Evolutionary conservation across 1,140 invertebrate species (phyloP).

Genomic region (Reticulitermes speratus): DNA sequence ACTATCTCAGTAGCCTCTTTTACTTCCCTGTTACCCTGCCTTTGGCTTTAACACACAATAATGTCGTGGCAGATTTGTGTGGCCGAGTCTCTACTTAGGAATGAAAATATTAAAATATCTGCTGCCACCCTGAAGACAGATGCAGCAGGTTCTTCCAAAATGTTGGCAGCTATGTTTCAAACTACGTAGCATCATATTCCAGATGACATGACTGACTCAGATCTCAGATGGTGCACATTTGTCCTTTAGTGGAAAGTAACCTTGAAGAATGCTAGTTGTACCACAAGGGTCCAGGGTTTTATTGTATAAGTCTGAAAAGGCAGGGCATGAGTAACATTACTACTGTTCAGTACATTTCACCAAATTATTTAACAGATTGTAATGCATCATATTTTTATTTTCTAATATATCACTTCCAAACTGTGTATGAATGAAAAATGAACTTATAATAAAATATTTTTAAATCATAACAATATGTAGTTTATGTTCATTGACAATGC

Average conservation of each 20-base stretch:
- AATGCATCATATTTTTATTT: neutral
- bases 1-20: no score
- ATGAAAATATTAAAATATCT: no score
- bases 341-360: neutral
- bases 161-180: no score
- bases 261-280: no score
- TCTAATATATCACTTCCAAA: neutral
- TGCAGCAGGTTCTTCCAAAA: no score
- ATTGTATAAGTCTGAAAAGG: neutral
- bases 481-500: neutral
- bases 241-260: neutral
- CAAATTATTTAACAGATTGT: neutral
- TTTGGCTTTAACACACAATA: no score
- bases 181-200: no score
- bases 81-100: no score
- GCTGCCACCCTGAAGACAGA: no score
- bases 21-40: no score
- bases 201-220: no score
- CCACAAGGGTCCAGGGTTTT: neutral
- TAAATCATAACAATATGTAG: neutral
- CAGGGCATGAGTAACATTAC: neutral
- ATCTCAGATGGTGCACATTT: neutral
- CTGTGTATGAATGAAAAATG: neutral
- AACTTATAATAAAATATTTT: neutral
- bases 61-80: no score